Percentiles rank a stretch among this genome's conserved stretches.
These are phyloP conservation scores for Leptobrachium leishanense DNA, from an alignment of 2,113 vertebrate genomes.

Conservation along the genomic window DNA sequence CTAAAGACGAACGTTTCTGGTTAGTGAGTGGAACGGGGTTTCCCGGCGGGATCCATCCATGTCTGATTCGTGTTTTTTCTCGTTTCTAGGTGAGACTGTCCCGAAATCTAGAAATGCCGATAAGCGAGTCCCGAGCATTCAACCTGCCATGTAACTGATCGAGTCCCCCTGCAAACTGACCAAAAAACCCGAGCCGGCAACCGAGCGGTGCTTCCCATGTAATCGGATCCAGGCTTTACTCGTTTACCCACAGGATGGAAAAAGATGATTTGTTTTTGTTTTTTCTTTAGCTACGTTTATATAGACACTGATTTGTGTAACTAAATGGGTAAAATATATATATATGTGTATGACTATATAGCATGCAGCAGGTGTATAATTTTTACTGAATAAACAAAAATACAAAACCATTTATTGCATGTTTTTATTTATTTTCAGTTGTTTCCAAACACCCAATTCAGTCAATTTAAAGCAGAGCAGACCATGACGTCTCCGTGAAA, in stretches of 20 bases:
- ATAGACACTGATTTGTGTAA: background rate
- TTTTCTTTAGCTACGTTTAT: background rate
- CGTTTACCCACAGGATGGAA: background rate
- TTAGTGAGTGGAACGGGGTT: too few species aligned
- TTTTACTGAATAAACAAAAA: constrained; percentile 33
- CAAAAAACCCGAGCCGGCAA: too few species aligned
- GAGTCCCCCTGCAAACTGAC: background rate
- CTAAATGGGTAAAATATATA: background rate
- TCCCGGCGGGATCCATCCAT: background rate
- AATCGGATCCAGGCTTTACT: background rate
- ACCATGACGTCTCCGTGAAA: too few species aligned
- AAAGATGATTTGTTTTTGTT: background rate
- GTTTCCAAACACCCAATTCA: background rate
- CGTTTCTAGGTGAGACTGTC: background rate
- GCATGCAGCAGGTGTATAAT: constrained; percentile 26
- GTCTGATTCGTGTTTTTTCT: background rate
- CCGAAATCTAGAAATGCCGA: background rate
- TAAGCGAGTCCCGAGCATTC: background rate
- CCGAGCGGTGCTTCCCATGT: background rate
- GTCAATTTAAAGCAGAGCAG: too few species aligned
- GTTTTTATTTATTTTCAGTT: background rate
- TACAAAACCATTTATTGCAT: background rate
- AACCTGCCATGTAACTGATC: constrained; percentile 9
- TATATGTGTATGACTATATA: background rate
- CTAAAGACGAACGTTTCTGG: too few species aligned